Percentiles rank a stretch among this genome's conserved stretches.
Conservation (phyloP, 2,797 vertebrate genomes). For the Orientallactaga sibirica region DNA sequence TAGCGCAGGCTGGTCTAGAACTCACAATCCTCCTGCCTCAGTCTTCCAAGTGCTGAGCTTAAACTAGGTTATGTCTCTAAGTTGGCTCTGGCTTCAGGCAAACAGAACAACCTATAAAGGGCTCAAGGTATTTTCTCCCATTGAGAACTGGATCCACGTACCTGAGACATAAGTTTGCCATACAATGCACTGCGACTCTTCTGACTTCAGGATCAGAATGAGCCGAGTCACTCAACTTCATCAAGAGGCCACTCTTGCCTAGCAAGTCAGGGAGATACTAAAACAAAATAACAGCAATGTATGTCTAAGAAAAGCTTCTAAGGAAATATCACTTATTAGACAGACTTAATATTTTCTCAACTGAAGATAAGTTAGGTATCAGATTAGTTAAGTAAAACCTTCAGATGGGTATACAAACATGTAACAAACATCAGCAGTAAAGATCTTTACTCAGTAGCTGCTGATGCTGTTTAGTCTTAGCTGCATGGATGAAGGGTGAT, state of each 20-base stretch:
- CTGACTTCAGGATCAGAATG: constrained; percentile 92
- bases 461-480: neutral
- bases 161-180: constrained; percentile 97
- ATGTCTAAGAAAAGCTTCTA: constrained; percentile 4
- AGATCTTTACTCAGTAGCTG: neutral
- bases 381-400: constrained; percentile 21
- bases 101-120: neutral
- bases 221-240: constrained; percentile 89
- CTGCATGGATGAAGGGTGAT: neutral
- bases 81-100: constrained; percentile 43
- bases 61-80: constrained; percentile 17
- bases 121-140: neutral
- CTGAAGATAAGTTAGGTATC: constrained; percentile 26
- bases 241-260: constrained; percentile 90
- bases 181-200: constrained; percentile 93
- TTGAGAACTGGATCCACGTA: constrained; percentile 63
- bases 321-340: constrained; percentile 4
- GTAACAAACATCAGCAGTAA: neutral
- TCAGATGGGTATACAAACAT: neutral
- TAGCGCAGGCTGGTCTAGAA: neutral
- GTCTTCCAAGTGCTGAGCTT: neutral
- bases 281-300: constrained; percentile 74
- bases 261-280: constrained; percentile 93
- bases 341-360: constrained; percentile 31
- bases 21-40: neutral